Evolutionary conservation across 2,888 invertebrate genomes (phyloP), one percentile per base, ranked within the genome.

Genomic region (Temnothorax unifasciatus): DNA sequence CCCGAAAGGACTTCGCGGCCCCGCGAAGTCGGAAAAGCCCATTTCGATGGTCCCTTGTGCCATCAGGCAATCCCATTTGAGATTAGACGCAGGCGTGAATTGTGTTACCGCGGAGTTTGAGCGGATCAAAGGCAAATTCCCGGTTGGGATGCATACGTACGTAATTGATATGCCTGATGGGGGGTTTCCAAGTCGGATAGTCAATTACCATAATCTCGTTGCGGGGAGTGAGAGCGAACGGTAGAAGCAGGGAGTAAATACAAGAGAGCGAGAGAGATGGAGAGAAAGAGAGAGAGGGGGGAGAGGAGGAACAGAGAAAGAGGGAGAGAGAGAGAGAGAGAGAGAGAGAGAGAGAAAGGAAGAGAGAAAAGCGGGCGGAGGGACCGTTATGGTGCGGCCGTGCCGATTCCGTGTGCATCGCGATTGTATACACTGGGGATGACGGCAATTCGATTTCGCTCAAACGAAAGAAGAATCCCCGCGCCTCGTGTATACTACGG

Each of bases 181-280:
- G 93, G 92, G 92, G 93, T 93, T 93, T 92, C 93, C 93, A 94
- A 94, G 93, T 94, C 93, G 92, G 90, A 92, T 92, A 93, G 93
- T 94, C 93, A 93, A 94, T 94, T 94, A 94, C 93, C 93, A 94
- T 94, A 94, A 94, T 94, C 94, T 94, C 91, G 93, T 94, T 94
- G 93, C 91, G 90, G 88, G 82, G 84, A 82, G 87, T 85, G 86
- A 85, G 83, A 69, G 74, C 25, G 77, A 44, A 76, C n/a, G 59
- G 6, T 29, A 21, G 59, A 68, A n/a, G 50, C 76, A 85, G 38
- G 15, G 63, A 66, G 52, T 4, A 21, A 21, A 18, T 18, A 29
- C 66, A 18, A 66, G 29, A 47, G 38, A n/a, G 59, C 9, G 11
- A 41, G n/a, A 44, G 44, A 71, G 38, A 34, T 3, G 21, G 18